Conservation (phyloP, 2,888 invertebrate species). For the Phania funesta region DNA sequence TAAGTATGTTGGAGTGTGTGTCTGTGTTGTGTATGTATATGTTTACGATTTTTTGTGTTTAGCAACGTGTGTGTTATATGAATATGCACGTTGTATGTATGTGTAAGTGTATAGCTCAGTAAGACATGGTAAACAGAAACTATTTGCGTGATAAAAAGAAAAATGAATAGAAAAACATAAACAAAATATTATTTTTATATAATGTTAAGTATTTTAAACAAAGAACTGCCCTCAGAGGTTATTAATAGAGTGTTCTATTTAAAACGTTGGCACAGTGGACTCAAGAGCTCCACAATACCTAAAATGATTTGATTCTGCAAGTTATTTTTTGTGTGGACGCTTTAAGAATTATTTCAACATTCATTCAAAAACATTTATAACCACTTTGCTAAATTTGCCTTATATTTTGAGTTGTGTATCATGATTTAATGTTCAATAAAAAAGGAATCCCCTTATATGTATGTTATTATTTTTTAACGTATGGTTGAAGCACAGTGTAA, state of each 20-base stretch:
- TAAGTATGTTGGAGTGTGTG: background rate
- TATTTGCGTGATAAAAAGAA: constrained; percentile 57
- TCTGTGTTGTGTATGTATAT: background rate
- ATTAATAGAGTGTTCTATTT: constrained; percentile 21
- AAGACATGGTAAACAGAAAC: constrained; percentile 48
- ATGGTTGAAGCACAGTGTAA: no score
- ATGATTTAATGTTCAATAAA: no score
- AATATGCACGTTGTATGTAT: background rate
- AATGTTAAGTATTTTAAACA: constrained; percentile 49
- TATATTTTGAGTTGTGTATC: no score
- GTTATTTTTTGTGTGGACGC: no score
- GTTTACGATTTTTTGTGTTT: background rate
- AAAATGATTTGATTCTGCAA: background rate
- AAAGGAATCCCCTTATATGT: no score
- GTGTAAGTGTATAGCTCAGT: background rate
- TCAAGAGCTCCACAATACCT: background rate
- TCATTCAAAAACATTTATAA: no score
- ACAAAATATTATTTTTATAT: constrained; percentile 55
- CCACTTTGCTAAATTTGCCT: no score
- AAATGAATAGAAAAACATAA: constrained; percentile 4
- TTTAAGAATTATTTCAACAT: no score
- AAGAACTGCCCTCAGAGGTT: background rate
- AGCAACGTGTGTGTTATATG: background rate
- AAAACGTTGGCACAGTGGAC: constrained; percentile 36
- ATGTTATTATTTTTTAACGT: no score